Evolutionary conservation across 2,113 vertebrate genomes (phyloP), one percentile per base, ranked within the genome.

Genomic region (Aramus guarauna): DNA sequence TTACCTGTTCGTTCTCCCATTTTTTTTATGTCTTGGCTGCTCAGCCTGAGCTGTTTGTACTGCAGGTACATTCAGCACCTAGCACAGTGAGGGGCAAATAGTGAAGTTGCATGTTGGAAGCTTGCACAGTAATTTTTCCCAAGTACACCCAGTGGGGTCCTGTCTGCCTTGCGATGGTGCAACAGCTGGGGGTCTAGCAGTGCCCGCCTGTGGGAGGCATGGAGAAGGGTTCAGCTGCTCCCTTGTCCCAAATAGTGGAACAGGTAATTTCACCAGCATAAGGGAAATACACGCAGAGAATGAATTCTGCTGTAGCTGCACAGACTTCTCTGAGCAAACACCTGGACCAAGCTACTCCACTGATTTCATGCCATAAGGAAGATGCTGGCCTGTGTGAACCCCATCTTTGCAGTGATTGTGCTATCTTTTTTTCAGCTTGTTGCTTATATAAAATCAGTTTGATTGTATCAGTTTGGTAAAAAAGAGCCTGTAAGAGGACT

Each of bases 81-180:
- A 53, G 52, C 23, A 37, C 52, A 60, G 83, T 7, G 60, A 69
- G 43, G 56, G 73, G 39, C 50, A 88, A 59, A 55, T 66, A 48
- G 24, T 15, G 27, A 73, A 63, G 48, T 6, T 48, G n/a, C 8
- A 0, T 30, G 73, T 37, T 80, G 47, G 60, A 30, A 75, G 39
- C 87, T 85, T 30, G 39, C 80, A 56, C 36, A 34, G 66, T 52
- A 14, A 29, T 67, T 93, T 81, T 53, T 89, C 43, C 43, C 3
- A 9, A 29, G 27, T 36, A 21, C 27, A 36, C 43, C 8, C 26
- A 26, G 11, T 41, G 47, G 39, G 24, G 67, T 92, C 67, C 45
- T 45, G 34, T 76, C 63, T 77, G 91, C 37, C 29, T 84, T 0
- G 0, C 14, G 24, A 22, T 1, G 1, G 37, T 34, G 36, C 27